Base-by-base conservation (phyloP, 2,797 vertebrate genomes). In the Lacerta agilis region DNA sequence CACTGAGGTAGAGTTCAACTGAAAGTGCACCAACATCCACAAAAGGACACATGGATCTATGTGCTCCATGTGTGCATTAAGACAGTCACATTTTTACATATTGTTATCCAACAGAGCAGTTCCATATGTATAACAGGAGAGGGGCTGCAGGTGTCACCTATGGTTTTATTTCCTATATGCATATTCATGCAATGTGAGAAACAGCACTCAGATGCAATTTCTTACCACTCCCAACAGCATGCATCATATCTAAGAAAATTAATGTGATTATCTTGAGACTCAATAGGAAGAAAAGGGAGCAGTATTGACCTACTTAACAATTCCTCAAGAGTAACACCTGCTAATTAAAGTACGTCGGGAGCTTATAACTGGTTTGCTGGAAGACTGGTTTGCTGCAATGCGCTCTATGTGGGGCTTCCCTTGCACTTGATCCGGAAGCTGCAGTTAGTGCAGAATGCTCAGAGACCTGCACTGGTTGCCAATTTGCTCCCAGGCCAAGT, bases 301-400 rank as follows among this genome's bases (percentile, higher is more conserved):
- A 29, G 45, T 41, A 72, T 29, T 86, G 85, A 58, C 49, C 82
- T 88, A 79, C 49, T 83, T 88, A 79, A 73, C 33, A 72, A 43
- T 61, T 23, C 49, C 38, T 75, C 25, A 73, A 75, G 69, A 73
- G 29, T 75, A 38, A 73, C 49, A 81, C 15, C 67, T 84, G 38
- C 67, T 79, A 84, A 78, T 83, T 78, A 83, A 88, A 18, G 29
- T 84, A 15, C 41, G 84, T 38, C 2, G 10, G 72, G 38, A 64
- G 61, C 64, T 79, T 84, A 72, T 64, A 55, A 55, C 49, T 55
- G 49, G 49, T 1, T 55, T 4, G 49, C 49, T 15, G 13, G 13
- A 55, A 55, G 49, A 4, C 49, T 55, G 49, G 49, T 55, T 15
- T 55, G 49, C 49, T 55, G 49, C 49, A 55, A 55, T 55, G 49